Base-by-base conservation (phyloP, 2,888 invertebrate genomes). In the Trichacis sp. region DNA sequence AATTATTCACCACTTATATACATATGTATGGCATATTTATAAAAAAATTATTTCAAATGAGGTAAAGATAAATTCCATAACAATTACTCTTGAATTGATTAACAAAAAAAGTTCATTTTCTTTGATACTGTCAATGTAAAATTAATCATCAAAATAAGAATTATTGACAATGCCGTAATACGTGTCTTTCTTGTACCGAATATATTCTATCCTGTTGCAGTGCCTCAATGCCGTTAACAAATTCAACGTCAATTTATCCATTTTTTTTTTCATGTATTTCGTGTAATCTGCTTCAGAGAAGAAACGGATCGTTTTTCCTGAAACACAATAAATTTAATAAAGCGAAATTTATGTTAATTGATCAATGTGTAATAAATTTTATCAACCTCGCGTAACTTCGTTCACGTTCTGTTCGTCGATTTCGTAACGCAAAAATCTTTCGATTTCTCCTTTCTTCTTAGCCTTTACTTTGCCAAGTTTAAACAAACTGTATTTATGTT, bases 191-290 rank as follows among this genome's bases (percentile, higher is more conserved):
- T 73, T 77, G 9, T 68, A 62, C 55, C 81, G 75, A 4, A 75
- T 62, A 67, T 80, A 80, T 24, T 76, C 66, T 33, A 83, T 60
- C 48, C 78, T 71, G 64, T 79, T 81, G 30, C 80, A 81, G 53
- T 81, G 80, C 0, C 81, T 74, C 17, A 84, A 64, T 36, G 75
- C 79, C 2, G 77, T 77, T 20, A 83, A n/a, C 9, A 82, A 66
- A 68, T 79, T 83, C 15, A 83, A 69, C 64, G 80, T 82, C 0
- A 72, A 73, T 65, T 80, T 83, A 42, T 81, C 79, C 24, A 83
- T 38, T 54, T 83, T 83, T 1, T 57, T 40, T 40, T 79, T 75
- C 0, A 72, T 78, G 11, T 76, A 74, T 15, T 53, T 74, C 29
- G 75, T 59, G 62, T 78, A 83, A 76, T 84, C 83, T 17, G 78